Evolutionary conservation across 2,113 vertebrate genomes (phyloP), one percentile per base, ranked within the genome.

Genomic region (Erythrolamprus reginae): DNA sequence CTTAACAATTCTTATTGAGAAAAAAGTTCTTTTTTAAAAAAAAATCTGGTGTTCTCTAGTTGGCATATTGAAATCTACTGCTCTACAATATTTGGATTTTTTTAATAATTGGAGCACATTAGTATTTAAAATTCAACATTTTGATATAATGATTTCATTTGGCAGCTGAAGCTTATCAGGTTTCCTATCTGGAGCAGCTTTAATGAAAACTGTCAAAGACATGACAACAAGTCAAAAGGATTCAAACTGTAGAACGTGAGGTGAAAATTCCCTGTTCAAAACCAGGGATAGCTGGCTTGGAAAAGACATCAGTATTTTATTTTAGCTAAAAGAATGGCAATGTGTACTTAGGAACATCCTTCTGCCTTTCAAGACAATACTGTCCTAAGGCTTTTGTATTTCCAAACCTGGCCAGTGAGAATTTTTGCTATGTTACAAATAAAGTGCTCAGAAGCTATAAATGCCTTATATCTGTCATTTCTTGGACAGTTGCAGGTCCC

Each of bases 91-190:
- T 45, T 42, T 52, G 70, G 19, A 89, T 38, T 53, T 50, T 50
- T 82, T 83, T 89, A 42, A 83, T 89, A 58, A 84, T 89, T 89
- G 70, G 50, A 48, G 55, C 19, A 10, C 88, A 89, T 52, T 82
- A 26, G 48, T 89, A 77, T 82, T 88, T 88, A 48, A 88, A 65
- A 61, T 77, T 77, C 47, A 38, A 88, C 52, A 70, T 9, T 33
- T 77, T 58, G 47, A 77, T 38, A 50, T 82, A 84, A 84, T 84
- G 82, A 28, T 89, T 51, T 45, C 53, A 90, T n/a, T 19, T 90
- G 88, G 42, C 88, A 89, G 88, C 33, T 77, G 33, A 77, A 77
- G 33, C 70, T 77, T 77, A 77, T 77, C 70, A 77, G 70, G 70
- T 77, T 77, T 77, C 70, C 70, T 77, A 52, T 47, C 53, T 47